phyloP scores from a whole-genome alignment of 2,113 vertebrate genomes.

The Diadophis punctatus region DNA sequence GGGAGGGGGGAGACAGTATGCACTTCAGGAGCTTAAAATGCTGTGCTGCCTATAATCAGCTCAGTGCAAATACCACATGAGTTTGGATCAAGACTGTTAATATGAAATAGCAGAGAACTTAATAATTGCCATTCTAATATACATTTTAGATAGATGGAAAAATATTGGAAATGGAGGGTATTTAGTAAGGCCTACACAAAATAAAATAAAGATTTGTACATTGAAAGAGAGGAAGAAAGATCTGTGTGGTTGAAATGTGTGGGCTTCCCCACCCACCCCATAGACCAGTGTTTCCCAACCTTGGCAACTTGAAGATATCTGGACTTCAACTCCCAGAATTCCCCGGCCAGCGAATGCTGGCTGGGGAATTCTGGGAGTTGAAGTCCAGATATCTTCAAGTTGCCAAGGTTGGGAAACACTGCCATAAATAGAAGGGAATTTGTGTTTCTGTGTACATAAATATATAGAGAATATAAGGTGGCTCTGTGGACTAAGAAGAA shows the following conservation, averaged over 20 bases:
- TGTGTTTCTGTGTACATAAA: background rate
- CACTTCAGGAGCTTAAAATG: background rate
- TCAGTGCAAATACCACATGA: background rate
- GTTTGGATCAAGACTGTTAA: background rate
- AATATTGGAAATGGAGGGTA: background rate
- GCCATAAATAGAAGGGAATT: background rate
- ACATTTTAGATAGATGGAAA: background rate
- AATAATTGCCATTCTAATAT: background rate
- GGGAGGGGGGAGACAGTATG: rapidly evolving
- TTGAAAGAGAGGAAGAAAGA: background rate
- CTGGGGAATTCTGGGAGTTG: no score
- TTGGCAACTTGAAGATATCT: no score
- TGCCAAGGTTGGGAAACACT: no score
- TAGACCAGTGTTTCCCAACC: no score
- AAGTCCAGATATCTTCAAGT: no score
- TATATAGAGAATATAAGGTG: background rate
- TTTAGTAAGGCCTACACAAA: background rate
- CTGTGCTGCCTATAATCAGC: background rate
- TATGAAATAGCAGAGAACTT: background rate
- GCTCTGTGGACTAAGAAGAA: background rate
- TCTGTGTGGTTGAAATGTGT: background rate
- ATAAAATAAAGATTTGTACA: background rate
- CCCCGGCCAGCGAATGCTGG: no score
- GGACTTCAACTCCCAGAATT: no score
- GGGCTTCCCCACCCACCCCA: no score